A percentile compares a stretch with the other conserved stretches of the same genome.
Conservation (phyloP, 2,888 invertebrate species). For the Cheilosia scutellata region DNA sequence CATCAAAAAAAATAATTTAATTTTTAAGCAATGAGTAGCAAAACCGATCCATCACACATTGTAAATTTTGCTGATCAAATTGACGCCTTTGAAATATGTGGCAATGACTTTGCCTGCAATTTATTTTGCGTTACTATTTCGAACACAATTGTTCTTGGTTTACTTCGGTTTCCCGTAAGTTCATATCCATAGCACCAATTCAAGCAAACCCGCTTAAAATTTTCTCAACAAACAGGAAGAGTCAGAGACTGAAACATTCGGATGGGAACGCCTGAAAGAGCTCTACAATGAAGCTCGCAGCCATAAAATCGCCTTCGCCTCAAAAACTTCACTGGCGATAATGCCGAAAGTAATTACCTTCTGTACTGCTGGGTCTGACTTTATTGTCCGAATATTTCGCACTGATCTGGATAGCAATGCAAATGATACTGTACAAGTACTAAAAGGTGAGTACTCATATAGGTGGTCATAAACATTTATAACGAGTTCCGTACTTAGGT, state of each 20-base stretch:
- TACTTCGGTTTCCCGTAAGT: slow-evolving; percentile 86
- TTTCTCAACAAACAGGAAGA: slow-evolving; percentile 82
- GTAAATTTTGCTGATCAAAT: slow-evolving; percentile 86
- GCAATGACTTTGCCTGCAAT: slow-evolving; percentile 88
- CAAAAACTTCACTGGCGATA: slow-evolving; percentile 86
- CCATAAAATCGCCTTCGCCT: slow-evolving; percentile 86
- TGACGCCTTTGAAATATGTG: slow-evolving; percentile 86
- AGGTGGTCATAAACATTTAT: neutral
- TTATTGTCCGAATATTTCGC: slow-evolving; percentile 85
- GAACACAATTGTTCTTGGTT: slow-evolving; percentile 86
- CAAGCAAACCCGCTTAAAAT: neutral
- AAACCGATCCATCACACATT: slow-evolving; percentile 83
- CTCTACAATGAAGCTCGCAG: slow-evolving; percentile 86
- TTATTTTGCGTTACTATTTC: slow-evolving; percentile 86
- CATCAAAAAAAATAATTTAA: too few species aligned
- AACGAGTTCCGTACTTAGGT: slow-evolving; percentile 80
- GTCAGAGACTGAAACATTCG: slow-evolving; percentile 85
- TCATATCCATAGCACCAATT: neutral
- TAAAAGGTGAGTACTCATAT: slow-evolving; percentile 83
- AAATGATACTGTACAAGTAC: slow-evolving; percentile 80
- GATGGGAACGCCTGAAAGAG: slow-evolving; percentile 85
- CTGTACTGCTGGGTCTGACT: slow-evolving; percentile 86
- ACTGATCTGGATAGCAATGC: slow-evolving; percentile 85
- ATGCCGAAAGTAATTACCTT: slow-evolving; percentile 85
- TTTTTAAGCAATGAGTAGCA: slow-evolving; percentile 77